Percentiles rank a stretch among this genome's conserved stretches.
phyloP scores from a whole-genome alignment of 2,888 invertebrate species.

The Drosophila meridiana region DNA sequence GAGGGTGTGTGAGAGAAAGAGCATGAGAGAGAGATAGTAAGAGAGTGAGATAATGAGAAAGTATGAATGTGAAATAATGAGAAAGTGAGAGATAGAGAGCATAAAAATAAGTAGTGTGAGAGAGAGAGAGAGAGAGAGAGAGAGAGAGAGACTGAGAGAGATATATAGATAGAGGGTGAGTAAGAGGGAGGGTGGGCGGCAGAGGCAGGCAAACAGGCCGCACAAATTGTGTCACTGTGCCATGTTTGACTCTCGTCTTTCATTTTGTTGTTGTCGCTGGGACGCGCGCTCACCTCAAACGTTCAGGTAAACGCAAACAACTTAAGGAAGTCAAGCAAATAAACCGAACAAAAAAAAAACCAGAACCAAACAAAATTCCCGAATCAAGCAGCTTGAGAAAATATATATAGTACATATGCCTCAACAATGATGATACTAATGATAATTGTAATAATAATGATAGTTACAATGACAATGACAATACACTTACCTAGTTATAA shows the following conservation, averaged over 20 bases:
- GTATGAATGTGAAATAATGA: not conserved
- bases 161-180: not conserved
- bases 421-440: not conserved
- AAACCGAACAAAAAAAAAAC: constrained; percentile 8
- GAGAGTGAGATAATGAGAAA: not conserved
- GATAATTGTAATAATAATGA: not conserved
- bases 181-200: not conserved
- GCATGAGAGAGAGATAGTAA: no score
- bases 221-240: constrained; percentile 61
- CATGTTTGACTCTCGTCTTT: constrained; percentile 48
- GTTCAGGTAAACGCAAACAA: constrained; percentile 44
- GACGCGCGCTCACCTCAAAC: constrained; percentile 28
- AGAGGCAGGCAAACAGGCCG: not conserved
- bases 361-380: not conserved
- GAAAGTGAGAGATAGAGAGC: not conserved
- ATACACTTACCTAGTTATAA: not conserved
- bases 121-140: no score
- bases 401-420: not conserved
- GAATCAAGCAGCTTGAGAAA: not conserved
- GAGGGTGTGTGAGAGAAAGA: no score
- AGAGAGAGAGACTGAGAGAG: not conserved
- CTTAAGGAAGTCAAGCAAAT: constrained; percentile 51
- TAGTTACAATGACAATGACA: not conserved
- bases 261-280: not conserved
- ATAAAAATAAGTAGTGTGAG: no score